Evolutionary conservation across 1,140 invertebrate species (phyloP).

Genomic region (Drosophila eugracilis): DNA sequence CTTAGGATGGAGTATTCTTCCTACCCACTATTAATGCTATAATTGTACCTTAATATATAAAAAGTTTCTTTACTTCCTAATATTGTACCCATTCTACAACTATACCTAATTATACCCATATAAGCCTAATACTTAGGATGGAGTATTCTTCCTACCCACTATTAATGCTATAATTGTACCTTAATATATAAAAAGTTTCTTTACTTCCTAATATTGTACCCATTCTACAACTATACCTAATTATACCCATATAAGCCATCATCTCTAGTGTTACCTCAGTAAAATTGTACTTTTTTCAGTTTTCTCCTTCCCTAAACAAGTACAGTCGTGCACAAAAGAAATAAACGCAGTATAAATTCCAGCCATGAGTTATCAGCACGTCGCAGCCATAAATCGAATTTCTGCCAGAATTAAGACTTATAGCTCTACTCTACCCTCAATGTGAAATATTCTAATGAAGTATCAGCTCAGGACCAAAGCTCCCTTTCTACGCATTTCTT

Average conservation of each 20-base stretch:
- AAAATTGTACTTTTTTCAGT: neutral
- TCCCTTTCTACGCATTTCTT: neutral
- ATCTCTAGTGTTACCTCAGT: neutral
- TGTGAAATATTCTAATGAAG: conserved; percentile 68
- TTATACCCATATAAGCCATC: neutral
- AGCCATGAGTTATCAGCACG: conserved; percentile 77
- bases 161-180: no score
- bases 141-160: no score
- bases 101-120: no score
- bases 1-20: neutral
- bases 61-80: no score
- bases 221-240: no score
- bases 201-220: no score
- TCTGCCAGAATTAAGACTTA: conserved; percentile 80
- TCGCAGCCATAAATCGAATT: conserved; percentile 82
- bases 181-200: no score
- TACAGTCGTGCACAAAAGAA: conserved; percentile 19
- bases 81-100: no score
- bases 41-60: no score
- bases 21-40: no score
- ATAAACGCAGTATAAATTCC: conserved; percentile 31
- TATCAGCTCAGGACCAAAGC: conserved; percentile 44
- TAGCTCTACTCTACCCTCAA: conserved; percentile 40
- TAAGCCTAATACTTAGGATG: no score
- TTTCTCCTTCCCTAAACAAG: neutral